Evolutionary conservation across 2,888 invertebrate species (phyloP).

Genomic region (Antheraea assamensis): DNA sequence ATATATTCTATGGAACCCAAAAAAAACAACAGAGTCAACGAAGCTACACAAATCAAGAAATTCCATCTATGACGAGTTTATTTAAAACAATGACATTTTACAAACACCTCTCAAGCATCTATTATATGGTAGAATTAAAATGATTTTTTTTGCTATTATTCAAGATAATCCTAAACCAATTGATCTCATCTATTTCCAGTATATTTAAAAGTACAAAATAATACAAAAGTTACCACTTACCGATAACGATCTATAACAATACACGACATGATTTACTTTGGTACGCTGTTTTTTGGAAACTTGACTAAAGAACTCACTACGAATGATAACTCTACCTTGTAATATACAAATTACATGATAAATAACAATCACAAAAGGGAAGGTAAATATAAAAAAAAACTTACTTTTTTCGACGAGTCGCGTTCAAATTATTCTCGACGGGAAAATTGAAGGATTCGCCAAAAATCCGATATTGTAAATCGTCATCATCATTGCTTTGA

Average conservation of each 20-base stretch:
- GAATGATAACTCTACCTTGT: not conserved
- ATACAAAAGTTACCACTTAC: not conserved
- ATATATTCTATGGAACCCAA: too few relatives aligned
- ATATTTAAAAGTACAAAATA: too few relatives aligned
- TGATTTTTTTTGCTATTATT: too few relatives aligned
- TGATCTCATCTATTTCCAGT: too few relatives aligned
- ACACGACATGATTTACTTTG: not conserved
- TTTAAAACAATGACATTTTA: too few relatives aligned
- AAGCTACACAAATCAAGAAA: too few relatives aligned
- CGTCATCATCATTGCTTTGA: constrained; percentile 77
- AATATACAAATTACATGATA: not conserved
- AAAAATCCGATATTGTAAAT: constrained; percentile 80
- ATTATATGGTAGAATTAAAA: too few relatives aligned
- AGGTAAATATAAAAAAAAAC: constrained; percentile 39
- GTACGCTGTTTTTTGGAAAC: not conserved
- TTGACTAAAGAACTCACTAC: not conserved
- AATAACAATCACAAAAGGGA: not conserved
- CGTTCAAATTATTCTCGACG: constrained; percentile 50
- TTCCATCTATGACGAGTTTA: too few relatives aligned
- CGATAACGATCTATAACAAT: not conserved
- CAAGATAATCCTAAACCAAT: too few relatives aligned
- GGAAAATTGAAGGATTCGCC: constrained; percentile 75
- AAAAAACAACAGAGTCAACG: too few relatives aligned
- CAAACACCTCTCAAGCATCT: too few relatives aligned
- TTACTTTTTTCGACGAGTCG: constrained; percentile 69